These are phyloP conservation scores for Hypolimnas misippus DNA, from an alignment of 2,888 invertebrate genomes.

Conservation along the genomic window DNA sequence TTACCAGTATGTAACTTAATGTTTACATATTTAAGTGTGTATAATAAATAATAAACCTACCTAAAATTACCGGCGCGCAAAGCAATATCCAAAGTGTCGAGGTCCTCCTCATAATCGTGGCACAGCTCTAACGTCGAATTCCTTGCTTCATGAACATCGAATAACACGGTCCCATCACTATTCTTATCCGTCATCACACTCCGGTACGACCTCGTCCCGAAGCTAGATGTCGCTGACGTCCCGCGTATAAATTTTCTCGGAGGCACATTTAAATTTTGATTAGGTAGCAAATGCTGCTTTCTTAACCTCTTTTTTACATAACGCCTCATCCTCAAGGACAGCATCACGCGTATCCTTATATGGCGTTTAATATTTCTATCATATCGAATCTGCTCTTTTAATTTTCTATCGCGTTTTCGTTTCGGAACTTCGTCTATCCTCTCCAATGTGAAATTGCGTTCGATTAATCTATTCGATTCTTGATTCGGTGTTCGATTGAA, in stretches of 20 bases:
- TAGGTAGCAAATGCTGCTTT: constrained; percentile 53
- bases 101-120: constrained; percentile 76
- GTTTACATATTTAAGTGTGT: too few relatives aligned
- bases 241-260: constrained; percentile 69
- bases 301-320: constrained; percentile 73
- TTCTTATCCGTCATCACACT: constrained; percentile 74
- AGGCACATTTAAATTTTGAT: constrained; percentile 63
- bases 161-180: constrained; percentile 72
- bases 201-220: constrained; percentile 72
- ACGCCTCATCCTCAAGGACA: constrained; percentile 85
- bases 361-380: constrained; percentile 86
- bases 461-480: constrained; percentile 57
- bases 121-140: constrained; percentile 76
- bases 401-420: constrained; percentile 61
- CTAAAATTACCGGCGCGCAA: constrained; percentile 82
- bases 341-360: constrained; percentile 86
- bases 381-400: constrained; percentile 79
- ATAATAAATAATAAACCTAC: constrained; percentile 59
- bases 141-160: constrained; percentile 78
- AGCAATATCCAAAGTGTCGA: constrained; percentile 77
- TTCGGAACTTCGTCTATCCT: constrained; percentile 73
- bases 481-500: constrained; percentile 62
- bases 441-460: constrained; percentile 61
- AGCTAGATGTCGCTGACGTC: constrained; percentile 65
- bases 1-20: too few relatives aligned